Evolutionary conservation across 2,797 vertebrate species (phyloP).

Genomic region (Pangasius krempfi): DNA sequence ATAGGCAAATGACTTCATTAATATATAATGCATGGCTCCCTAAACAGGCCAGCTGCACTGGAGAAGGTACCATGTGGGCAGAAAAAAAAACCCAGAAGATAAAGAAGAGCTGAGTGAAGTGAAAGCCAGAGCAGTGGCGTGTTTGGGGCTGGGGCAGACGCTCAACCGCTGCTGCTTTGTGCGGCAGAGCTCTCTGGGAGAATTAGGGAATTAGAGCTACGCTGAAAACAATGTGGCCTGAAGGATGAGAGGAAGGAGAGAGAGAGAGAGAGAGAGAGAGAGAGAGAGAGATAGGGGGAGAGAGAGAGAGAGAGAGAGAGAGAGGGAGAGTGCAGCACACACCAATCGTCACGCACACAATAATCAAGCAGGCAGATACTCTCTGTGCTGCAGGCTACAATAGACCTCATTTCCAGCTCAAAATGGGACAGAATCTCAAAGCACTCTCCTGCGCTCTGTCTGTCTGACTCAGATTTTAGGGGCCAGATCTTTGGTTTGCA

Average conservation of each 20-base stretch:
- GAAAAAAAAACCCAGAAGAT: background rate
- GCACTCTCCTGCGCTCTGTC: constrained; percentile 61
- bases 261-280: background rate
- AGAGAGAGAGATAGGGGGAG: constrained; percentile 12
- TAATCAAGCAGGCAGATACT: constrained; percentile 68
- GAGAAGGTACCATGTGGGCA: constrained; percentile 40
- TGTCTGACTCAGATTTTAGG: constrained; percentile 15
- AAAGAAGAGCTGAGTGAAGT: background rate
- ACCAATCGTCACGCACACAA: constrained; percentile 68
- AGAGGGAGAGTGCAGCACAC: constrained; percentile 13
- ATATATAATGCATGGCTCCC: constrained; percentile 51
- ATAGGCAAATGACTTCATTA: constrained; percentile 56
- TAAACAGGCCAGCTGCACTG: constrained; percentile 47
- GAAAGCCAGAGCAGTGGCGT: constrained; percentile 18
- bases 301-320: background rate
- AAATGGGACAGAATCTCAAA: constrained; percentile 71
- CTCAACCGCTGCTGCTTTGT: constrained; percentile 59
- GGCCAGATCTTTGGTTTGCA: background rate
- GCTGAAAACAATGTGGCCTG: constrained; percentile 68
- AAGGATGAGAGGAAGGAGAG: constrained; percentile 55
- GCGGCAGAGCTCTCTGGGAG: constrained; percentile 65
- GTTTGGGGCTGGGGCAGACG: constrained; percentile 58
- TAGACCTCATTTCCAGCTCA: constrained; percentile 77
- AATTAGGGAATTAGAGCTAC: constrained; percentile 63
- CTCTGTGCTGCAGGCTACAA: constrained; percentile 73